A percentile compares a stretch with the other conserved stretches of the same genome.
Conservation (phyloP, 2,888 invertebrate species). For the Omphaloscelis lunosa region DNA sequence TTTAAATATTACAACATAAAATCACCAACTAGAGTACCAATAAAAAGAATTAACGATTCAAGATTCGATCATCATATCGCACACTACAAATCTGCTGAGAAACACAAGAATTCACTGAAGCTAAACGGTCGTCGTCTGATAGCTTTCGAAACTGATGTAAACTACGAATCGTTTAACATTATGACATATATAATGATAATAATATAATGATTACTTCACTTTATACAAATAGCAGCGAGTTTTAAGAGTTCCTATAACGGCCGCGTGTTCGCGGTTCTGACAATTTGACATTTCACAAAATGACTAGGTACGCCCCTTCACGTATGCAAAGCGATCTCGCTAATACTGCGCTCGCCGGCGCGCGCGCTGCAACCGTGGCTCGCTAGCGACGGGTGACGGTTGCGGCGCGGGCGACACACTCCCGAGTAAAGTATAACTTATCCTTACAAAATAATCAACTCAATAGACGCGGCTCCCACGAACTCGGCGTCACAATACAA, state of each 20-base stretch:
- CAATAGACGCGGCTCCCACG: conserved; percentile 73
- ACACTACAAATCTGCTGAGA: conserved; percentile 47
- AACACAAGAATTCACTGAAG: conserved; percentile 50
- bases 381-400: conserved; percentile 18
- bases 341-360: conserved; percentile 77
- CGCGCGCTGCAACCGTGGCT: conserved; percentile 63
- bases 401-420: conserved; percentile 62
- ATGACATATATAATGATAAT: conserved; percentile 89
- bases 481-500: conserved; percentile 77
- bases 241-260: conserved; percentile 94
- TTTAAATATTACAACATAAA: conserved; percentile 48
- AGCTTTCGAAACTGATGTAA: conserved; percentile 89
- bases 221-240: conserved; percentile 94
- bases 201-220: conserved; percentile 90
- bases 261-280: conserved; percentile 88
- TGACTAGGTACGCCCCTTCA: conserved; percentile 89
- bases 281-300: conserved; percentile 90
- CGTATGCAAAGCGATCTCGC: conserved; percentile 80
- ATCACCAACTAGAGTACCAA: conserved; percentile 39
- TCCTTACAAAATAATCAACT: conserved; percentile 85
- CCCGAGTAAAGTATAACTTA: conserved; percentile 78
- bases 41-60: conserved; percentile 45
- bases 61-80: conserved; percentile 59
- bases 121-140: conserved; percentile 83
- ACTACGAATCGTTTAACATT: conserved; percentile 88